Base-by-base conservation (phyloP, 2,888 invertebrate species). In the Sthenelais limicola region DNA sequence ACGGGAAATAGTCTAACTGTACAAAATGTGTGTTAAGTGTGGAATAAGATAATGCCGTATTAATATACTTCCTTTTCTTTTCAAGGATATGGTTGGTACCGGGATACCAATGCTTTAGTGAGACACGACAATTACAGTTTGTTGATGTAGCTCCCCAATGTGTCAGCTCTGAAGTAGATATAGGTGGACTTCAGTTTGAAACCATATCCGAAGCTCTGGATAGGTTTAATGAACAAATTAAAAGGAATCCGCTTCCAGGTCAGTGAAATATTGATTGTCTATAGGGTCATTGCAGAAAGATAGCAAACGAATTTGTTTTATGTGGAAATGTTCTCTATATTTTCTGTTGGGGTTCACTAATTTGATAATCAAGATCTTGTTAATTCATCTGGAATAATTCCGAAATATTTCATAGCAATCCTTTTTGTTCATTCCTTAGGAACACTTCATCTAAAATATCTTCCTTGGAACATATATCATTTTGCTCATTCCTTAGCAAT, bases 161-260 rank as follows among this genome's bases (percentile, higher is more conserved):
- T 24, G 43, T 62, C 62, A 62, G 62, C 24, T 62, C 62, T 3
- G 62, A 62, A 26, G 62, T 62, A 43, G 62, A 62, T 28, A 62
- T 62, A 1, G 62, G 62, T 3, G 62, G 62, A 43, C 62, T 62
- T 15, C 62, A 62, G 24, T 62, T 62, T 18, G 62, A 62, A 43
- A 62, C 62, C 26, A 62, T 62, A 35, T 62, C 62, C 18, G 62
- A 62, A 21, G 62, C 62, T 26, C 24, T 62, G 62, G 62, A 62
- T 43, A 15, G 62, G 24, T 62, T 62, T 43, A 62, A 62, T 28
- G 62, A 62, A 35, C 62, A 62, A 38, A 38, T 62, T 24, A 62
- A 62, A 24, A 2, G 62, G 38, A 62, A 62, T 62, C 62, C 62
- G 12, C 62, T 62, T 21, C 62, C 62, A 62, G 62, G 62, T 62